phyloP scores from a whole-genome alignment of 2,113 vertebrate genomes.

The Saccopteryx leptura region DNA sequence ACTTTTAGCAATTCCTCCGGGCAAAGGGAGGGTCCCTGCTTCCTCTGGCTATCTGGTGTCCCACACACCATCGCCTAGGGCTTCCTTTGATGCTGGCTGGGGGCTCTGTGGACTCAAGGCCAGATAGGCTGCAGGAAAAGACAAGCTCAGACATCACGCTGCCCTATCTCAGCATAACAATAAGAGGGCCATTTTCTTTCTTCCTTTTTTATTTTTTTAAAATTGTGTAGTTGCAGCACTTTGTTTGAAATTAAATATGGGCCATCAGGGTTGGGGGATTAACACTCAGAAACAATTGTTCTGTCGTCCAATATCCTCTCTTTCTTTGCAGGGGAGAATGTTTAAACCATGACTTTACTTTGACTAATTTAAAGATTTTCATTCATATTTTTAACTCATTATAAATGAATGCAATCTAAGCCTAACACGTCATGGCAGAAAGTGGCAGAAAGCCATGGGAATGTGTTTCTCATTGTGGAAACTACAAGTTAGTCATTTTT shows the following conservation, averaged over 20 bases:
- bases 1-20: slow-evolving; percentile 74
- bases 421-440: neutral
- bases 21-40: slow-evolving; percentile 40
- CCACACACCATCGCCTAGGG: slow-evolving; percentile 56
- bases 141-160: rapidly evolving
- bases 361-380: slow-evolving; percentile 30
- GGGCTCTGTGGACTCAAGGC: slow-evolving; percentile 24
- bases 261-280: neutral
- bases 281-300: neutral
- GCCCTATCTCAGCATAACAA: slow-evolving; percentile 54
- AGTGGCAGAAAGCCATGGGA: neutral
- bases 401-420: neutral
- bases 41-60: slow-evolving; percentile 66
- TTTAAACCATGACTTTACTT: neutral
- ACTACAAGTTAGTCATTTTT: slow-evolving; percentile 44
- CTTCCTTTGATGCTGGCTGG: slow-evolving; percentile 72
- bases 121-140: slow-evolving; percentile 69
- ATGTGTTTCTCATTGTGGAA: slow-evolving; percentile 54
- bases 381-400: slow-evolving; percentile 46
- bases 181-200: neutral
- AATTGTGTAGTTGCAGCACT: neutral
- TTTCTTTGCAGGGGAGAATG: neutral
- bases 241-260: neutral
- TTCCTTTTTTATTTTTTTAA: neutral
- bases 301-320: neutral